phyloP scores from a whole-genome alignment of 1,140 invertebrate genomes.

The Lucilia cuprina region DNA sequence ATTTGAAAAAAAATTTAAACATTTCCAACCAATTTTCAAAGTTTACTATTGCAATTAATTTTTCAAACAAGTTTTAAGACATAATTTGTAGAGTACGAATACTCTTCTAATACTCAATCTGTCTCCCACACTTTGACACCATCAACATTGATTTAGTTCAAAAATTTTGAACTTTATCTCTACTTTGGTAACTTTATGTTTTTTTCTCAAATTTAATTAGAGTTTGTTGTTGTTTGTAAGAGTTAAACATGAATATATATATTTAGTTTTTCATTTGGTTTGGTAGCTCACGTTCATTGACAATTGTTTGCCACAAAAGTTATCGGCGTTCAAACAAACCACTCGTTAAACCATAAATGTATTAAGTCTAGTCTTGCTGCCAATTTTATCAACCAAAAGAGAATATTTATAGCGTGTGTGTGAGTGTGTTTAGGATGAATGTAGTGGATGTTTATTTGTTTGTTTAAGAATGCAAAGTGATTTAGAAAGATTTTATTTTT shows the following conservation, averaged over 20 bases:
- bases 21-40: too few species aligned
- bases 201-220: neutral
- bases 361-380: constrained; percentile 25
- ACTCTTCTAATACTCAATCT: neutral
- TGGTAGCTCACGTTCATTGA: constrained; percentile 26
- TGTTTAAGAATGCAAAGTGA: neutral
- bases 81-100: too few species aligned
- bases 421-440: neutral
- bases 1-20: too few species aligned
- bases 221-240: neutral
- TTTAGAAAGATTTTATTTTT: too few species aligned
- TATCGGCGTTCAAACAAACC: constrained; percentile 28
- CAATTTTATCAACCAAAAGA: neutral
- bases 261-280: neutral
- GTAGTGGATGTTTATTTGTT: neutral
- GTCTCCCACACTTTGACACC: neutral
- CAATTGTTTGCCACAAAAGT: constrained; percentile 30
- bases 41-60: too few species aligned
- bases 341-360: constrained; percentile 34
- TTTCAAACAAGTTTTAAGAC: too few species aligned
- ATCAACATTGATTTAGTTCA: neutral
- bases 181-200: neutral
- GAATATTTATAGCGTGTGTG: neutral
- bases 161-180: neutral
- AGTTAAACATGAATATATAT: neutral